Evolutionary conservation across 1,140 invertebrate genomes (phyloP).

Genomic region (Drosophila teissieri): DNA sequence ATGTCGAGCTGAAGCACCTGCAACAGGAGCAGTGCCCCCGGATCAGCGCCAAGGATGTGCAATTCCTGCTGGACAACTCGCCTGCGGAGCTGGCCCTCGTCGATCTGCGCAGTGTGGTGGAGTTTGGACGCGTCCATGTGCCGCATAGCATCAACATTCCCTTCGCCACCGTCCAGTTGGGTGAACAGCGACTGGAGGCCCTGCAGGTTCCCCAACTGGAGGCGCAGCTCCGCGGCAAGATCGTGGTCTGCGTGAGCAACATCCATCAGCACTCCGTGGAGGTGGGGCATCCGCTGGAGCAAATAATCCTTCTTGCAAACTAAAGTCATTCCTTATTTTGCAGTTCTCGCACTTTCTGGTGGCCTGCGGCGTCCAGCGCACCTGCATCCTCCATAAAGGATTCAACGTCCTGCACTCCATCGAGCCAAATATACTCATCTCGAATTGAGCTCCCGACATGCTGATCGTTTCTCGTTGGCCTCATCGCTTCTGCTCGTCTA

Average conservation of each 20-base stretch:
- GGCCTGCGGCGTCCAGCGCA: conserved; percentile 87
- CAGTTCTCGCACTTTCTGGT: conserved; percentile 91
- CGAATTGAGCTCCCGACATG: conserved; percentile 58
- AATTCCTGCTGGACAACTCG: conserved; percentile 89
- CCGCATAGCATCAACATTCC: conserved; percentile 94
- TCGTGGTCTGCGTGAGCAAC: conserved; percentile 92
- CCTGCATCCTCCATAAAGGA: conserved; percentile 90
- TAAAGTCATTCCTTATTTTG: conserved; percentile 9
- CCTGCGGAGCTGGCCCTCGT: conserved; percentile 90
- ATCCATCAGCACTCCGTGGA: conserved; percentile 90
- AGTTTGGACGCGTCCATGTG: conserved; percentile 91
- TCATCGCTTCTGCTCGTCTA: conserved; percentile 42
- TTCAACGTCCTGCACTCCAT: conserved; percentile 88
- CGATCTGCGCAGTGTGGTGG: conserved; percentile 90
- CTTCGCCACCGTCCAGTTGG: conserved; percentile 90
- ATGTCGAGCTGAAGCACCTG: conserved; percentile 88
- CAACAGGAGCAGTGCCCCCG: conserved; percentile 91
- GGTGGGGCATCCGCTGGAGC: conserved; percentile 84
- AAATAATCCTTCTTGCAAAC: not conserved
- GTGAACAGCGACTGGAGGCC: conserved; percentile 87
- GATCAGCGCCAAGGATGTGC: conserved; percentile 93
- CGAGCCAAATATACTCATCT: conserved; percentile 87
- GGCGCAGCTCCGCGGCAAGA: conserved; percentile 86
- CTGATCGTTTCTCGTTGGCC: conserved; percentile 16
- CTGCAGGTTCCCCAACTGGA: conserved; percentile 88